A percentile compares a stretch with the other conserved stretches of the same genome.
Conservation (phyloP, 2,113 vertebrate genomes). For the Gobiocypris rarus region DNA sequence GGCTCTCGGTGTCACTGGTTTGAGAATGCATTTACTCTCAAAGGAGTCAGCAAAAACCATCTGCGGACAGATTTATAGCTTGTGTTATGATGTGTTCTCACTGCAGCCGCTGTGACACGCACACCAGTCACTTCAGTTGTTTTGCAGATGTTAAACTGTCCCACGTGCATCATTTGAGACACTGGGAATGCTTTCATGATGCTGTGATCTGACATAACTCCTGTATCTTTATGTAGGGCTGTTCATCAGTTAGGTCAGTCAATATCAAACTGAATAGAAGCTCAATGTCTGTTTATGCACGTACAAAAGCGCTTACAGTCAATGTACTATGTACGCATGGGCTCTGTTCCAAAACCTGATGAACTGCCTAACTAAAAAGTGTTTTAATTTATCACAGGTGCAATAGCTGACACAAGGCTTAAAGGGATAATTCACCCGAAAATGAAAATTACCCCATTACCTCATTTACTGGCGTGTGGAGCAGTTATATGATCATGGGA, state of each 20-base stretch:
- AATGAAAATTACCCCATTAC: too few species aligned
- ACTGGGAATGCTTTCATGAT: neutral
- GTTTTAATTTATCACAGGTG: neutral
- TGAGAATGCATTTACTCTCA: neutral
- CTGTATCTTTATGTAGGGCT: neutral
- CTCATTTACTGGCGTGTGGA: too few species aligned
- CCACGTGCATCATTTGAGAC: neutral
- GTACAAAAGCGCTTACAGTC: neutral
- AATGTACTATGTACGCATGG: neutral
- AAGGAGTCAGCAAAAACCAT: neutral
- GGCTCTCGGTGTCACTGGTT: neutral
- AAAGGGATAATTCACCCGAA: too few species aligned
- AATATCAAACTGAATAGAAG: neutral
- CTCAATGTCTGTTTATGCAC: constrained; percentile 8
- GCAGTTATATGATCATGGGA: too few species aligned
- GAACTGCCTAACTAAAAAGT: neutral
- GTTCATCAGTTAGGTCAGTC: neutral
- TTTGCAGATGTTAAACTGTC: constrained; percentile 13
- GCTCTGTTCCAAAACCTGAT: neutral
- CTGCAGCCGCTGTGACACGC: neutral
- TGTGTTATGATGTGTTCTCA: constrained; percentile 2
- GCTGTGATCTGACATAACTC: neutral
- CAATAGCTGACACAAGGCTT: neutral
- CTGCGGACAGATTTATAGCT: neutral
- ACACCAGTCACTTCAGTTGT: neutral